Percentiles rank a stretch among this genome's conserved stretches.
Conservation (phyloP, 2,888 invertebrate species). For the Euzetes globulus region DNA sequence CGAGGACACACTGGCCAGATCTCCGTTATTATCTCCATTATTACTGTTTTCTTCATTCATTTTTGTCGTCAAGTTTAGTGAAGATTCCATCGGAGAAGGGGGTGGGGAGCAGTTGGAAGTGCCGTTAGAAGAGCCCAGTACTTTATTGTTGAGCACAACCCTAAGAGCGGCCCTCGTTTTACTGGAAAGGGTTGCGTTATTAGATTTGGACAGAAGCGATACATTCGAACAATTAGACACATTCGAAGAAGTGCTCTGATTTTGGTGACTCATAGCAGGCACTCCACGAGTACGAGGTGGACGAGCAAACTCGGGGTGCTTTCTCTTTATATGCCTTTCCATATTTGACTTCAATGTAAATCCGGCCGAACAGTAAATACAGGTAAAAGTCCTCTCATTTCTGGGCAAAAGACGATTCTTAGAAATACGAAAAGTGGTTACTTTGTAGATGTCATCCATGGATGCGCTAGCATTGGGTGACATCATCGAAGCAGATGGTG, state of each 20-base stretch:
- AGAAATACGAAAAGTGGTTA: conserved; percentile 2
- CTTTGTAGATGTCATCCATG: conserved; percentile 26
- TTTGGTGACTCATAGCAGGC: conserved; percentile 35
- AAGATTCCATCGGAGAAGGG: conserved; percentile 2
- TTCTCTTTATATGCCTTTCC: conserved; percentile 88
- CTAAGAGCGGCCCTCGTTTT: conserved; percentile 40
- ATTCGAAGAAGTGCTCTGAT: conserved; percentile 10
- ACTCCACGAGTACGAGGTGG: conserved; percentile 38
- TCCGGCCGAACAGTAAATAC: conserved; percentile 79
- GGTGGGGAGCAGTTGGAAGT: neutral
- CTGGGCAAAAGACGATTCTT: conserved; percentile 33
- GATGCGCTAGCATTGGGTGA: conserved; percentile 22
- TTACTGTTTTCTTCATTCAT: conserved; percentile 15
- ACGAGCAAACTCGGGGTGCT: conserved; percentile 67
- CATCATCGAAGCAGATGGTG: neutral
- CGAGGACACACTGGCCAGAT: conserved; percentile 69
- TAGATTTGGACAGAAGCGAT: conserved; percentile 22
- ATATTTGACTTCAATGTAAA: conserved; percentile 84
- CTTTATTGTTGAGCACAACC: conserved; percentile 39
- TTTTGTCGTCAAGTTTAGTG: neutral
- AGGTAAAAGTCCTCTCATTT: conserved; percentile 65
- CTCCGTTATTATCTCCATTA: conserved; percentile 50
- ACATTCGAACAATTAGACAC: neutral
- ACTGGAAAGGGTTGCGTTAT: conserved; percentile 38
- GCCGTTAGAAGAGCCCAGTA: conserved; percentile 21